Conservation (phyloP, 2,797 vertebrate species). For the Ctenosaura bakeri region DNA sequence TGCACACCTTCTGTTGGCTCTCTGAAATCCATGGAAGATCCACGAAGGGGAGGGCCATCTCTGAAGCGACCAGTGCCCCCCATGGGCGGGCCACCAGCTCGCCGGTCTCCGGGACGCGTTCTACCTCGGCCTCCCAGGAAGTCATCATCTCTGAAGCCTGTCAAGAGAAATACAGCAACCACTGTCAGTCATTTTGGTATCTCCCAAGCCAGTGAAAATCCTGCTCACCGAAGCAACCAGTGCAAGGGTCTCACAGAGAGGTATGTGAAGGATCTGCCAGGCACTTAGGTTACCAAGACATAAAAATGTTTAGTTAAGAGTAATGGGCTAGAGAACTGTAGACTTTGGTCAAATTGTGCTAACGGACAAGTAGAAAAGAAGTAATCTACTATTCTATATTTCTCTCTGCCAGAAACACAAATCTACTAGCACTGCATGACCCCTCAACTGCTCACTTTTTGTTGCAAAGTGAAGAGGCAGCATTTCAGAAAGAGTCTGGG, state of each 20-base stretch:
- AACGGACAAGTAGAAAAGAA: background rate
- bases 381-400: background rate
- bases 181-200: rapidly evolving
- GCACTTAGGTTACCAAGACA: background rate
- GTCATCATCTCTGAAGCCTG: conserved; percentile 93
- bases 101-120: conserved; percentile 88
- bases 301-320: background rate
- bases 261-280: too few relatives aligned
- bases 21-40: conserved; percentile 91
- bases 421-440: background rate
- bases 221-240: background rate
- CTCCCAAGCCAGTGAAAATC: too few relatives aligned
- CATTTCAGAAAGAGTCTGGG: background rate
- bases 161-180: conserved; percentile 9
- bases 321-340: background rate
- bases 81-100: conserved; percentile 79
- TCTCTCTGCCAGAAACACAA: background rate
- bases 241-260: background rate
- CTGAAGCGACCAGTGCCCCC: conserved; percentile 87
- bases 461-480: too few relatives aligned
- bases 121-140: conserved; percentile 90
- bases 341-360: too few relatives aligned
- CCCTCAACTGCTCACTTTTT: background rate
- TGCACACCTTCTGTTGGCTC: conserved; percentile 95
- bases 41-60: conserved; percentile 89